Conservation (phyloP, 2,113 vertebrate species). For the Microcebus murinus region DNA sequence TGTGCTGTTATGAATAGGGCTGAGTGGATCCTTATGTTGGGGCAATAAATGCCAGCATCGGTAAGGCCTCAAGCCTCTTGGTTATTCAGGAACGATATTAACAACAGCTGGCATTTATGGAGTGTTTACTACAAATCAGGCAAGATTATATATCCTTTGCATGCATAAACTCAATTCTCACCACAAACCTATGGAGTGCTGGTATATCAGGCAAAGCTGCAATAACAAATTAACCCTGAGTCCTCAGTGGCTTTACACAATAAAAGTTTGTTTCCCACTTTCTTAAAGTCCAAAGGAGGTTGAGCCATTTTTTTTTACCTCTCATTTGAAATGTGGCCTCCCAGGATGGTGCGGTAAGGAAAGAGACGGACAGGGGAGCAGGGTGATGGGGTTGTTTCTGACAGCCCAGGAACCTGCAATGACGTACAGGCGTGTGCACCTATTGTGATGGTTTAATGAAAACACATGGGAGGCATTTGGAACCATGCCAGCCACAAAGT, state of each 20-base stretch:
- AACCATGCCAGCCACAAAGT: background rate
- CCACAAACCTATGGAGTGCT: background rate
- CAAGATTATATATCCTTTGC: background rate
- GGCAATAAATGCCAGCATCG: background rate
- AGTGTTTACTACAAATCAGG: background rate
- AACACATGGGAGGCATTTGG: background rate
- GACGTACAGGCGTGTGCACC: rapidly evolving
- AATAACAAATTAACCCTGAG: background rate
- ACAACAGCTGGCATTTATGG: background rate
- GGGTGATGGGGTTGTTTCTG: background rate
- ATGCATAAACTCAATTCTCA: background rate
- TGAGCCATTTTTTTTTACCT: background rate
- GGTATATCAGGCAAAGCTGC: background rate
- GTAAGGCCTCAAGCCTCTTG: background rate
- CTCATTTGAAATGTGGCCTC: background rate
- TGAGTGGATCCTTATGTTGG: background rate
- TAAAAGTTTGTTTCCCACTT: background rate
- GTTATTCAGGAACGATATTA: background rate
- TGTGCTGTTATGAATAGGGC: background rate
- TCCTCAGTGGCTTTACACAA: background rate
- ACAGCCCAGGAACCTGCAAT: background rate
- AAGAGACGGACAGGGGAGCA: background rate
- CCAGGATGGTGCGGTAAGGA: background rate
- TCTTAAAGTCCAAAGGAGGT: background rate
- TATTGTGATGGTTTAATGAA: background rate